Percentiles rank a stretch among this genome's conserved stretches.
These are phyloP conservation scores for Monoplex corrugatus DNA, from an alignment of 2,888 invertebrate species.

Conservation along the genomic window DNA sequence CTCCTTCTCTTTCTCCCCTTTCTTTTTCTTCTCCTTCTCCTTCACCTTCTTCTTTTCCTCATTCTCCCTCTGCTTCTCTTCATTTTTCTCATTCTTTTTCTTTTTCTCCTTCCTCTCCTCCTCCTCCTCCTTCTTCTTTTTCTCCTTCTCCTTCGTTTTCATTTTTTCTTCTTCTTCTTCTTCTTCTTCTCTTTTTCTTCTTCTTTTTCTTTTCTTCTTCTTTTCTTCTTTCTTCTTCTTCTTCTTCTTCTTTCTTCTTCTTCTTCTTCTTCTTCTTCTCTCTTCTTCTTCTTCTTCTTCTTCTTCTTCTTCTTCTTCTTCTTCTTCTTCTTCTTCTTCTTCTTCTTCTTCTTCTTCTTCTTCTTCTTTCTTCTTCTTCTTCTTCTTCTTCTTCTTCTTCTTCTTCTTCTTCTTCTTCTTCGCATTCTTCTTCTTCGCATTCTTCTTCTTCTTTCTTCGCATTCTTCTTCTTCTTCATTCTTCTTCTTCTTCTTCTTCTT, in stretches of 20 bases:
- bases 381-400: neutral
- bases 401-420: constrained; percentile 2
- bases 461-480: too few relatives aligned
- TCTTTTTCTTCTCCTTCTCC: neutral
- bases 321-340: neutral
- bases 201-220: neutral
- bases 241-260: neutral
- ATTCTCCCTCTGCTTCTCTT: neutral
- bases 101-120: neutral
- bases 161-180: neutral
- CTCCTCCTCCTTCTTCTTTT: neutral
- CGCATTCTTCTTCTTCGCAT: neutral
- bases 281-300: neutral
- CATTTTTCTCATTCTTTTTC: neutral
- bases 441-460: neutral
- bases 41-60: neutral
- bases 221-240: neutral
- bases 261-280: neutral
- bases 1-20: neutral
- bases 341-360: neutral
- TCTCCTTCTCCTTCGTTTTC: neutral
- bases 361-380: neutral
- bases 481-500: too few relatives aligned
- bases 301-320: neutral
- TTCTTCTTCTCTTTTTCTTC: neutral